Percentiles rank a stretch among this genome's conserved stretches.
phyloP scores from a whole-genome alignment of 2,888 invertebrate genomes.

The Orchesella flavescens region DNA sequence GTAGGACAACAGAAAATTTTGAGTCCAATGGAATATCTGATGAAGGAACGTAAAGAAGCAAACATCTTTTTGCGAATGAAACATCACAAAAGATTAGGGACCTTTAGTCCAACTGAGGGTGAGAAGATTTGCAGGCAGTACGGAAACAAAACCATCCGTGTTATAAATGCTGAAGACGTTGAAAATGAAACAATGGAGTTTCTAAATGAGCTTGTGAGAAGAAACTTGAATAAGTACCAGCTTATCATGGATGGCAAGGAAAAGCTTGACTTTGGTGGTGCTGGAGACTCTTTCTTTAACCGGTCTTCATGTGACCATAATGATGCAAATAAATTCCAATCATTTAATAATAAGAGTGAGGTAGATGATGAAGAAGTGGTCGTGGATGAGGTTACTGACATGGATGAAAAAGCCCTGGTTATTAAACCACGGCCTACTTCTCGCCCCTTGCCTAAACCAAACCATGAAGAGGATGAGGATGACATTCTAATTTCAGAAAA shows the following conservation, averaged over 20 bases:
- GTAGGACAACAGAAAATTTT: background rate
- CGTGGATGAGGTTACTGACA: background rate
- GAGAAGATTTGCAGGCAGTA: constrained; percentile 59
- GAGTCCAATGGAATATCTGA: constrained; percentile 11
- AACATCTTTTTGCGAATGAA: constrained; percentile 25
- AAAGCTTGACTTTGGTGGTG: background rate
- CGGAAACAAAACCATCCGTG: constrained; percentile 60
- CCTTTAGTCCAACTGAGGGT: constrained; percentile 45
- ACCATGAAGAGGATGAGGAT: no score
- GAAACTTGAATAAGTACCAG: constrained; percentile 41
- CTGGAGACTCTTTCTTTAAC: background rate
- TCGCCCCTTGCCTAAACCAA: background rate
- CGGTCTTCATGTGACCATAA: background rate
- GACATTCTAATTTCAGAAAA: no score
- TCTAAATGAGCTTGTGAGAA: constrained; percentile 58
- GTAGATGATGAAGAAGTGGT: background rate
- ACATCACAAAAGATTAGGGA: constrained; percentile 24
- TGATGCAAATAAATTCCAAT: no score
- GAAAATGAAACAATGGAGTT: constrained; percentile 62
- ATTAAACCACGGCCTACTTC: no score
- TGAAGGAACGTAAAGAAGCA: background rate
- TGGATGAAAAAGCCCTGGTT: background rate
- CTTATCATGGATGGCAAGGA: constrained; percentile 35
- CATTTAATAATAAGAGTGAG: background rate
- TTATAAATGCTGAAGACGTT: constrained; percentile 67